These are phyloP conservation scores for Craniophora ligustri DNA, from an alignment of 2,888 invertebrate species.

Conservation along the genomic window DNA sequence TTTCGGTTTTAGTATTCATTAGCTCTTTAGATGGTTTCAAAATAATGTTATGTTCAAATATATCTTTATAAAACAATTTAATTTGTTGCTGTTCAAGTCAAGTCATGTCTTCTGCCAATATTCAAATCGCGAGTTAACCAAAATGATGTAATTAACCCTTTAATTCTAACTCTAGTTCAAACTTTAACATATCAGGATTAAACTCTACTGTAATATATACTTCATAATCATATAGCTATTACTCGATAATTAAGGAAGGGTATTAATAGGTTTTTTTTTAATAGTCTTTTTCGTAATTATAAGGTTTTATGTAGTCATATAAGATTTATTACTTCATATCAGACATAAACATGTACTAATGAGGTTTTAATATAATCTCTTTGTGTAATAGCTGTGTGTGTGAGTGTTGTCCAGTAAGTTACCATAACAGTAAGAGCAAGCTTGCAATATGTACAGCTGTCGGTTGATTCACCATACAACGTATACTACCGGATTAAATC, in stretches of 20 bases:
- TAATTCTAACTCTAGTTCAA: too few relatives aligned
- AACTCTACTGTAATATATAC: too few relatives aligned
- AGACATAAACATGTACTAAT: slow-evolving; percentile 39
- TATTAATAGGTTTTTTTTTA: too few relatives aligned
- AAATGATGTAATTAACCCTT: too few relatives aligned
- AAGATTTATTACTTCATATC: slow-evolving; percentile 32
- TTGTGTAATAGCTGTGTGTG: slow-evolving; percentile 43
- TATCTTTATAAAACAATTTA: slow-evolving; percentile 7
- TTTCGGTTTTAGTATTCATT: slow-evolving; percentile 39
- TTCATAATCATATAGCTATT: too few relatives aligned
- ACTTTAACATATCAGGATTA: too few relatives aligned
- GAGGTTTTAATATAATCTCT: slow-evolving; percentile 50
- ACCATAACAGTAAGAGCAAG: slow-evolving; percentile 55
- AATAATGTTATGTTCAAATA: slow-evolving; percentile 22
- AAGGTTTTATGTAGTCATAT: slow-evolving; percentile 13
- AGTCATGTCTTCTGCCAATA: too few relatives aligned
- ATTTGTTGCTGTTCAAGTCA: too few relatives aligned
- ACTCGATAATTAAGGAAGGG: too few relatives aligned
- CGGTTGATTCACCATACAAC: slow-evolving; percentile 53
- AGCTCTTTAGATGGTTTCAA: slow-evolving; percentile 23
- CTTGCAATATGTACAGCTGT: slow-evolving; percentile 51
- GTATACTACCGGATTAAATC: slow-evolving; percentile 23
- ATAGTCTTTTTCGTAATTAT: too few relatives aligned
- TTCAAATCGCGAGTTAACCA: too few relatives aligned
- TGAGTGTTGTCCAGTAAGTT: slow-evolving; percentile 42